These are phyloP conservation scores for Stigmatopora argus DNA, from an alignment of 2,113 vertebrate species.

Conservation along the genomic window DNA sequence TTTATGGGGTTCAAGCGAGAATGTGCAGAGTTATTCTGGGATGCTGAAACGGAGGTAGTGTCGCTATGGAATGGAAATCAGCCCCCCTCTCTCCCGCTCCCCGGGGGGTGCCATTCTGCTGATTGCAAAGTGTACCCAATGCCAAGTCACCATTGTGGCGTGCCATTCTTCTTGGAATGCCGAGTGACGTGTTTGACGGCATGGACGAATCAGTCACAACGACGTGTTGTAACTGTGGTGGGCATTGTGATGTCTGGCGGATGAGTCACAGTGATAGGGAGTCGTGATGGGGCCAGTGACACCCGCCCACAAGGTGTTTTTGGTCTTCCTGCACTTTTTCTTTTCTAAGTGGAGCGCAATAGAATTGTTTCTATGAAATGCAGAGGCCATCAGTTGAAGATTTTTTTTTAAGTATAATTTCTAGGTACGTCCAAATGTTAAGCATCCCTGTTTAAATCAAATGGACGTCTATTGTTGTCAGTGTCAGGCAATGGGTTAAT, in stretches of 20 bases:
- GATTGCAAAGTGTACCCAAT: conserved; percentile 37
- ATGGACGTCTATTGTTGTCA: no score
- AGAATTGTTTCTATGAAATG: not conserved
- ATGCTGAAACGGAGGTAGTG: conserved; percentile 43
- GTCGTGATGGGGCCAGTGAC: not conserved
- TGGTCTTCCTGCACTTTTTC: not conserved
- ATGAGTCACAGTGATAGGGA: conserved; percentile 23
- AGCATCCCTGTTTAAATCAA: no score
- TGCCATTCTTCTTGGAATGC: conserved; percentile 35
- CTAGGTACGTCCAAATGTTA: no score
- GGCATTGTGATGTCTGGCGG: not conserved
- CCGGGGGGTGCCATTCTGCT: conserved; percentile 34
- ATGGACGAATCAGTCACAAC: conserved; percentile 26
- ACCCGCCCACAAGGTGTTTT: not conserved
- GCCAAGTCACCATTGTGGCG: conserved; percentile 38
- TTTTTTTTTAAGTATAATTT: no score
- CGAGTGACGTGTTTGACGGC: conserved; percentile 28
- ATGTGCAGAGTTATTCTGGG: conserved; percentile 61
- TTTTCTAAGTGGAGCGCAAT: not conserved
- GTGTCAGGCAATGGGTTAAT: no score
- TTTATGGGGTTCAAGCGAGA: conserved; percentile 36
- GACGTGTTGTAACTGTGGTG: conserved; percentile 7
- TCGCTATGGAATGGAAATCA: conserved; percentile 60
- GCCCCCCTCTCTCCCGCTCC: conserved; percentile 37
- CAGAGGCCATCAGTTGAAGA: no score